These are phyloP conservation scores for Melieria crassipennis DNA, from an alignment of 2,888 invertebrate species.

Conservation along the genomic window DNA sequence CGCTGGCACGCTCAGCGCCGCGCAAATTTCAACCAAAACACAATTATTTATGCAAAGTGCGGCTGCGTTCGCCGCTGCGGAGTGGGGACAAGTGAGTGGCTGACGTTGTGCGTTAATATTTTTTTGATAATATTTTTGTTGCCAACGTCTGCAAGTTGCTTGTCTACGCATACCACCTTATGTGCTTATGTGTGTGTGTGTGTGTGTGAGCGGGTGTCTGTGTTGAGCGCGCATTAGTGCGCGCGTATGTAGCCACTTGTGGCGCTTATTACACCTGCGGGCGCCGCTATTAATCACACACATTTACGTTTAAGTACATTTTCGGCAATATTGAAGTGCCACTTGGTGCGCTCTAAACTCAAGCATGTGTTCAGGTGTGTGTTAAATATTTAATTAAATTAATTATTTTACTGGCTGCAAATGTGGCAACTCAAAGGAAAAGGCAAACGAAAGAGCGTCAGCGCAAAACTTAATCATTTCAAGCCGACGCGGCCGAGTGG, in stretches of 20 bases:
- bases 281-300: constrained; percentile 10
- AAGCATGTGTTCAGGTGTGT: background rate
- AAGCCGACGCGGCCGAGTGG: no score
- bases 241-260: background rate
- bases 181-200: background rate
- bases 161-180: background rate
- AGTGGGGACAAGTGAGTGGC: no score
- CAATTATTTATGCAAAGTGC: no score
- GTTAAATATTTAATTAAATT: constrained; percentile 20
- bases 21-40: no score
- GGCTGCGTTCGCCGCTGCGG: no score
- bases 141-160: background rate
- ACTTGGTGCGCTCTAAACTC: no score
- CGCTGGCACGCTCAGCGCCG: no score
- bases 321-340: constrained; percentile 1
- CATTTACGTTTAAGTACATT: constrained; percentile 3
- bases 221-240: background rate
- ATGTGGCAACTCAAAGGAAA: background rate
- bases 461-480: no score
- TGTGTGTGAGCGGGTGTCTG: background rate
- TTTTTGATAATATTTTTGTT: background rate
- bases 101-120: no score
- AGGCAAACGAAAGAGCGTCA: no score
- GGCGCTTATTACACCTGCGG: constrained; percentile 12
- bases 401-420: constrained; percentile 21